A percentile compares a stretch with the other conserved stretches of the same genome.
These are phyloP conservation scores for Scrobipalpa atriplicella DNA, from an alignment of 2,888 invertebrate species.

Conservation along the genomic window DNA sequence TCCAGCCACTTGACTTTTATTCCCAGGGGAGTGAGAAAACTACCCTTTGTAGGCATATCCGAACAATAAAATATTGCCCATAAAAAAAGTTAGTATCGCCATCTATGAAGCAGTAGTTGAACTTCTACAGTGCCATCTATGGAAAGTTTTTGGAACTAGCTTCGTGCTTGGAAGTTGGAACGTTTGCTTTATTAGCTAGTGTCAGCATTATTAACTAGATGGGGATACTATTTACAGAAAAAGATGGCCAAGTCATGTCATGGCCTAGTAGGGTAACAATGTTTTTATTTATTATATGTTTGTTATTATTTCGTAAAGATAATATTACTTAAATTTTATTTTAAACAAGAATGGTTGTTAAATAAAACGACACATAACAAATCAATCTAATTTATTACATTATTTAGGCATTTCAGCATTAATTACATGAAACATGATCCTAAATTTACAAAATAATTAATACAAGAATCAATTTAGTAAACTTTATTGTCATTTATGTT, in stretches of 20 bases:
- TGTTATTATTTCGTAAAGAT: not conserved
- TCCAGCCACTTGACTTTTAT: slow-evolving; percentile 38
- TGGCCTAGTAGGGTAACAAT: no score
- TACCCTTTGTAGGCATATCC: not conserved
- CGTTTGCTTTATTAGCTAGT: not conserved
- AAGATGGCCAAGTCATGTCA: no score
- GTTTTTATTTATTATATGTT: no score
- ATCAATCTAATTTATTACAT: slow-evolving; percentile 55
- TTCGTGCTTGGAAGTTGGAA: not conserved
- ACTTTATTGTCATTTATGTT: slow-evolving; percentile 29
- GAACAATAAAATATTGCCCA: not conserved
- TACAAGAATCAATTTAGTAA: slow-evolving; percentile 37
- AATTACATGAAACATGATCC: slow-evolving; percentile 50
- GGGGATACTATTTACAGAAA: not conserved
- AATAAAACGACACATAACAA: slow-evolving; percentile 46
- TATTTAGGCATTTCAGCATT: slow-evolving; percentile 63
- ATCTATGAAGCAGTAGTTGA: not conserved
- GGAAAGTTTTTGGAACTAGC: not conserved
- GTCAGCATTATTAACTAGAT: not conserved
- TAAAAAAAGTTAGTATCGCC: not conserved
- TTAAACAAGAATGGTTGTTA: not conserved
- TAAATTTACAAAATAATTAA: slow-evolving; percentile 33
- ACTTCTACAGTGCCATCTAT: not conserved
- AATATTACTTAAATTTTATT: no score
- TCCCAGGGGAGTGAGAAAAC: slow-evolving; percentile 23